These are phyloP conservation scores for Trichogramma dendrolimi DNA, from an alignment of 2,888 invertebrate genomes.

Conservation along the genomic window DNA sequence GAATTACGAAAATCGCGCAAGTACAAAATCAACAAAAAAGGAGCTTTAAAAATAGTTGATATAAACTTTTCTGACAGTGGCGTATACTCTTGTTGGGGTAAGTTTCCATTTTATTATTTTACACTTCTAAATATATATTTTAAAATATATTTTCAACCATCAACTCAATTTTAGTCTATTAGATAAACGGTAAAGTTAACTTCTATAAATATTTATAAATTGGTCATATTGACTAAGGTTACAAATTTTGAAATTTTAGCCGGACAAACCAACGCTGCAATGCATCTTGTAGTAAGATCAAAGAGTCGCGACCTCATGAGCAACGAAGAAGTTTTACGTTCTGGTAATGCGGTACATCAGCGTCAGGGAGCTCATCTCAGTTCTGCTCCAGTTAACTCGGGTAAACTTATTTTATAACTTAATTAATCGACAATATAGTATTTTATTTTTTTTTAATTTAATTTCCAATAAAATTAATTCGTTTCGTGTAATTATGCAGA, in stretches of 20 bases:
- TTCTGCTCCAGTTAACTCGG: conserved; percentile 54
- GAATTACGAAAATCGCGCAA: conserved; percentile 74
- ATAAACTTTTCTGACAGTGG: conserved; percentile 79
- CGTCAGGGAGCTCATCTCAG: conserved; percentile 49
- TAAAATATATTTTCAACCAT: background rate
- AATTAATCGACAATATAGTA: background rate
- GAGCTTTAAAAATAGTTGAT: conserved; percentile 79
- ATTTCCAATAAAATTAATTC: background rate
- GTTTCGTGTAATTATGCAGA: background rate
- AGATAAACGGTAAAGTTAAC: background rate
- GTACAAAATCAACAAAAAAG: conserved; percentile 85
- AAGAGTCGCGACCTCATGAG: conserved; percentile 75
- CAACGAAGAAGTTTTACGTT: conserved; percentile 67
- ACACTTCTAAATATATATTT: background rate
- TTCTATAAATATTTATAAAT: conserved; percentile 14
- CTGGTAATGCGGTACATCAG: conserved; percentile 48
- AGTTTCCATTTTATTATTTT: conserved; percentile 29
- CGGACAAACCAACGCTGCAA: conserved; percentile 75
- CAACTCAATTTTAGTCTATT: background rate
- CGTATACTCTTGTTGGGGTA: conserved; percentile 77
- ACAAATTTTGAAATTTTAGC: conserved; percentile 49
- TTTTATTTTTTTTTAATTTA: background rate
- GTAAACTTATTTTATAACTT: conserved; percentile 36
- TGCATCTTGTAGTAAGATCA: conserved; percentile 75
- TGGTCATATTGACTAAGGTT: conserved; percentile 13